Percentiles rank a stretch among this genome's conserved stretches.
These are phyloP conservation scores for Turdus rufiventris DNA, from an alignment of 2,113 vertebrate species.

Conservation along the genomic window DNA sequence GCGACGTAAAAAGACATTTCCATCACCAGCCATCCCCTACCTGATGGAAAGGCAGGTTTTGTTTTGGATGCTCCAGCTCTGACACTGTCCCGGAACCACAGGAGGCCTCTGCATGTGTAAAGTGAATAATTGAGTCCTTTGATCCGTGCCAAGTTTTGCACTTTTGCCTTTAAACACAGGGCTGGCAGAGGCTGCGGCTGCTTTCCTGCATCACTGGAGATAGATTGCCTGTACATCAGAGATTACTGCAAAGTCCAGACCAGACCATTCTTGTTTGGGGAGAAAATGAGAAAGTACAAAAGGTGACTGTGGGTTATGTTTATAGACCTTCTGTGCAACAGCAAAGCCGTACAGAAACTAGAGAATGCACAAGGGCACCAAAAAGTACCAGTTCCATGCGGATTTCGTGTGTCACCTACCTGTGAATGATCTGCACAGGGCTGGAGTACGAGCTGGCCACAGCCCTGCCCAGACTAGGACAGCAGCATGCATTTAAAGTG, in stretches of 20 bases:
- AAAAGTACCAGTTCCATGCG: constrained; percentile 10
- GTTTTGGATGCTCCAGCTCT: not conserved
- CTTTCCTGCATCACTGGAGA: not conserved
- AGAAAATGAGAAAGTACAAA: constrained; percentile 66
- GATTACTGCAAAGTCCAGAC: constrained; percentile 38
- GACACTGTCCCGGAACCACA: not conserved
- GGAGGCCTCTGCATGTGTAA: accelerated
- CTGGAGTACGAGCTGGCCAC: not conserved
- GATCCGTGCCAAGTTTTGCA: not conserved
- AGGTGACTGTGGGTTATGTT: constrained; percentile 66
- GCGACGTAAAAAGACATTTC: not conserved
- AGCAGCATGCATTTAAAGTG: not conserved
- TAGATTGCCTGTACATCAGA: constrained; percentile 1
- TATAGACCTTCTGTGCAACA: not conserved
- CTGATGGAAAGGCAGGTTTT: not conserved
- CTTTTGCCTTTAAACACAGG: not conserved
- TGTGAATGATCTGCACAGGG: not conserved
- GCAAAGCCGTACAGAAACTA: constrained; percentile 23
- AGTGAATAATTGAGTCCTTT: not conserved
- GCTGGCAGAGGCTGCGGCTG: not conserved
- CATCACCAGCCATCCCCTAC: not conserved
- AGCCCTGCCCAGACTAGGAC: not conserved
- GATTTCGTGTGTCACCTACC: not conserved
- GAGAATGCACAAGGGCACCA: constrained; percentile 37
- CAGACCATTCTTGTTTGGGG: constrained; percentile 35